Evolutionary conservation across 2,797 vertebrate genomes (phyloP), one percentile per base, ranked within the genome.

Genomic region (Alca torda): DNA sequence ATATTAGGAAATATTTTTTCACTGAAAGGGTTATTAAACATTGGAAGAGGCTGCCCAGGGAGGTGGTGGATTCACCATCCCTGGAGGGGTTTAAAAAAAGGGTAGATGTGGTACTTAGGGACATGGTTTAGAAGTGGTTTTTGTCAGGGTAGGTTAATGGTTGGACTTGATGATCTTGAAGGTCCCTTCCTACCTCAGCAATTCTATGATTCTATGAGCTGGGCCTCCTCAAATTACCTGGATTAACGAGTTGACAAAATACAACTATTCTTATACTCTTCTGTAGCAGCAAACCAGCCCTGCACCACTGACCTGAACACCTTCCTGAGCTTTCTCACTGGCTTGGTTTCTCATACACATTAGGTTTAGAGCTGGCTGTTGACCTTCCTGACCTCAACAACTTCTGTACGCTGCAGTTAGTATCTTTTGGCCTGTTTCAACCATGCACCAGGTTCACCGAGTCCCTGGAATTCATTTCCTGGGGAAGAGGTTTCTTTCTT

Each of bases 291-390:
- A 56, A 63, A 43, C 2, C 80, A 35, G 84, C 54, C 10, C n/a
- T 46, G 86, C 19, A 35, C 69, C 65, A 50, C 65, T 31, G 48
- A 77, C 68, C 60, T 16, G 1, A 19, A 8, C 1, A 43, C 5
- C 51, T 9, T 54, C 37, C 89, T 4, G n/a, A 50, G 33, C 16
- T 46, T 28, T 28, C 70, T 64, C 57, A 16, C 53, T 16, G 56
- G 14, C 35, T 28, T 7, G 8, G 20, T 4, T 76, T 53, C 68
- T 61, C 75, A 11, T 3, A n/a, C 25, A 5, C 0, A 0, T 4
- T 9, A 14, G 17, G 3, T 26, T 80, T 53, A 48, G n/a, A 33
- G 35, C 64, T 50, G 75, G 16, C 60, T 70, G n/a, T 1, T 57
- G 35, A 20, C 23, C 64, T 57, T 82, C 46, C 85, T 83, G 63